Conservation (phyloP, 2,888 invertebrate species). For the Euphydryas editha region DNA sequence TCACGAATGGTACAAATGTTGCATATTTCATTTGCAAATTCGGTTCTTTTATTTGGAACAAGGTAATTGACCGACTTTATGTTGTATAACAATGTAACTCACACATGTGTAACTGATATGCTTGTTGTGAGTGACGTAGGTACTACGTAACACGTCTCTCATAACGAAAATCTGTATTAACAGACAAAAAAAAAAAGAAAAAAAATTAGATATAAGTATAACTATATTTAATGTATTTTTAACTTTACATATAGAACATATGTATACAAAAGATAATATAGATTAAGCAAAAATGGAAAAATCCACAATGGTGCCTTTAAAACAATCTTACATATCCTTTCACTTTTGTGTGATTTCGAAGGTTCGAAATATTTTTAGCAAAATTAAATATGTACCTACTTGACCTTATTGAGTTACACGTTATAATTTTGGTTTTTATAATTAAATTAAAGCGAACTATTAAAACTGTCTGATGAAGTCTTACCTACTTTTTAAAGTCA, state of each 20-base stretch:
- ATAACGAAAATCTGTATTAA: neutral
- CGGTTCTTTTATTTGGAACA: constrained; percentile 48
- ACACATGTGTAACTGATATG: constrained; percentile 38
- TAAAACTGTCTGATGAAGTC: too few relatives aligned
- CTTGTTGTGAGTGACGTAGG: constrained; percentile 16
- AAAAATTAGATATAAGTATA: too few relatives aligned
- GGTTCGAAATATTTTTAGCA: neutral
- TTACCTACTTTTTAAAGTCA: too few relatives aligned
- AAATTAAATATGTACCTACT: too few relatives aligned
- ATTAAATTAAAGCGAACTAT: too few relatives aligned
- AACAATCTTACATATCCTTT: neutral
- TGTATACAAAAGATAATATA: neutral
- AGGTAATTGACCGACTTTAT: constrained; percentile 49
- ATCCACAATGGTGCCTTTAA: neutral
- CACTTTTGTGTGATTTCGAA: neutral
- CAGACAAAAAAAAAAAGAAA: neutral
- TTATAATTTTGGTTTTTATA: too few relatives aligned
- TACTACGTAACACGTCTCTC: constrained; percentile 13
- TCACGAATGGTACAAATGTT: constrained; percentile 42
- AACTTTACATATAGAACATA: neutral
- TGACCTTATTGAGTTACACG: too few relatives aligned
- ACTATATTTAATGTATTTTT: neutral
- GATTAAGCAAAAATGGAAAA: neutral
- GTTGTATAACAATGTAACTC: constrained; percentile 45
- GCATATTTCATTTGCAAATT: constrained; percentile 48